Conservation (phyloP, 2,888 invertebrate genomes). For the Torymus tubicola region DNA sequence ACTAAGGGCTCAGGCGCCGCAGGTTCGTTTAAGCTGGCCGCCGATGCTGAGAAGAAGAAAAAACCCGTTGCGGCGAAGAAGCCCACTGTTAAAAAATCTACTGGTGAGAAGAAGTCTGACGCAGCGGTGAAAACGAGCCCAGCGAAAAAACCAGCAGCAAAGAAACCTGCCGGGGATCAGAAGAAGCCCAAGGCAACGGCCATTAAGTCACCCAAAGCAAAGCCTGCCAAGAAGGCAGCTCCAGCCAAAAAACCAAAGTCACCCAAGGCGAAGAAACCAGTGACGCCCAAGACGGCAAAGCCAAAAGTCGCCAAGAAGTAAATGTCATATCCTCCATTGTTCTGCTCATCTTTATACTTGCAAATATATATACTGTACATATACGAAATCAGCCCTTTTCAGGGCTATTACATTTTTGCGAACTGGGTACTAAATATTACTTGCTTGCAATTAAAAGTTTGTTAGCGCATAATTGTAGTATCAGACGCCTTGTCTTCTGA, state of each 20-base stretch:
- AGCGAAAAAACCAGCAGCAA: slow-evolving; percentile 57
- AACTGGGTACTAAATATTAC: too few relatives aligned
- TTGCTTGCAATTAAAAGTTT: too few relatives aligned
- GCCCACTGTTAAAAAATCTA: background rate
- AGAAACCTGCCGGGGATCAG: slow-evolving; percentile 11
- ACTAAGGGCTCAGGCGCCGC: slow-evolving; percentile 79
- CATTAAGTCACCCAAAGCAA: slow-evolving; percentile 57
- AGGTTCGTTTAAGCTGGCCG: slow-evolving; percentile 76
- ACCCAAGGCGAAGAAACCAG: slow-evolving; percentile 65
- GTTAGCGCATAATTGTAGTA: too few relatives aligned
- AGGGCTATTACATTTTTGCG: too few relatives aligned
- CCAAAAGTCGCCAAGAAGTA: too few relatives aligned
- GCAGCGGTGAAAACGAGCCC: slow-evolving; percentile 63
- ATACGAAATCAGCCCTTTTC: too few relatives aligned
- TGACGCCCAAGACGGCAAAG: slow-evolving; percentile 65
- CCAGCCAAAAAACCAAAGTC: background rate
- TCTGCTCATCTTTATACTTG: too few relatives aligned
- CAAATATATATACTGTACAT: too few relatives aligned
- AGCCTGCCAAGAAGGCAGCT: slow-evolving; percentile 4
- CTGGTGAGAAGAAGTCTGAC: too few relatives aligned
- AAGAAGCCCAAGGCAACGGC: slow-evolving; percentile 54
- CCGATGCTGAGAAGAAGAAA: slow-evolving; percentile 47
- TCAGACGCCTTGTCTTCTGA: too few relatives aligned
- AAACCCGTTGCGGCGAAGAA: slow-evolving; percentile 43
- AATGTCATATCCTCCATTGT: too few relatives aligned